These are phyloP conservation scores for Caenorhabditis angaria DNA, from an alignment of 2,888 invertebrate species.

Conservation along the genomic window DNA sequence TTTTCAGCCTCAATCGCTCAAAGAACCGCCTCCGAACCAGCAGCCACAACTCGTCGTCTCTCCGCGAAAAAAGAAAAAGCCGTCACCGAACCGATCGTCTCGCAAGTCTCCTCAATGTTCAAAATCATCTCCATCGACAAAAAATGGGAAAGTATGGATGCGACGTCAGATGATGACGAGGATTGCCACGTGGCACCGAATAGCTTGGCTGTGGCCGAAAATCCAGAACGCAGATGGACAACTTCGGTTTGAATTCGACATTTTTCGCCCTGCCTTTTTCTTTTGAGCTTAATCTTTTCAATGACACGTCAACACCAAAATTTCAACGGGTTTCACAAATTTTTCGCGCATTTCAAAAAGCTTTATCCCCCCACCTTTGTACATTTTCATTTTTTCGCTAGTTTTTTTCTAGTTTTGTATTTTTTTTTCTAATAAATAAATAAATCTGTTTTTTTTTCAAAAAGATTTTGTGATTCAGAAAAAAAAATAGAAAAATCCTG, in stretches of 20 bases:
- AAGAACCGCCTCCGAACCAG: constrained; percentile 55
- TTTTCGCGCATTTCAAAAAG: not conserved
- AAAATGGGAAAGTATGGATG: constrained; percentile 61
- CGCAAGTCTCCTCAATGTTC: constrained; percentile 55
- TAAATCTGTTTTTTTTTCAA: not conserved
- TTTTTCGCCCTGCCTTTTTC: not conserved
- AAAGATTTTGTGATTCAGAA: too few relatives aligned
- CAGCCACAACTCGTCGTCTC: constrained; percentile 45
- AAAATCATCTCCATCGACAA: constrained; percentile 63
- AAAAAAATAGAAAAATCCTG: too few relatives aligned
- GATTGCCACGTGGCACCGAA: not conserved
- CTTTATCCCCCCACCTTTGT: not conserved
- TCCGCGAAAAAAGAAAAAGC: constrained; percentile 53
- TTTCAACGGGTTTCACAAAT: not conserved
- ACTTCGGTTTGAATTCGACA: constrained; percentile 15
- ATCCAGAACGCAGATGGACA: constrained; percentile 35
- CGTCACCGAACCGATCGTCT: constrained; percentile 46
- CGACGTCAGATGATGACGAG: constrained; percentile 52
- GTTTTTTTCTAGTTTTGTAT: not conserved
- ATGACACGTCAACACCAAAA: not conserved
- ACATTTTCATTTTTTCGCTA: not conserved
- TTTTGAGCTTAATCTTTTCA: not conserved
- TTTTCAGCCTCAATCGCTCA: constrained; percentile 39
- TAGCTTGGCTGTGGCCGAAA: constrained; percentile 18
- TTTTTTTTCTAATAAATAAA: not conserved